phyloP scores from a whole-genome alignment of 2,113 vertebrate species.

The Paramisgurnus dabryanus region DNA sequence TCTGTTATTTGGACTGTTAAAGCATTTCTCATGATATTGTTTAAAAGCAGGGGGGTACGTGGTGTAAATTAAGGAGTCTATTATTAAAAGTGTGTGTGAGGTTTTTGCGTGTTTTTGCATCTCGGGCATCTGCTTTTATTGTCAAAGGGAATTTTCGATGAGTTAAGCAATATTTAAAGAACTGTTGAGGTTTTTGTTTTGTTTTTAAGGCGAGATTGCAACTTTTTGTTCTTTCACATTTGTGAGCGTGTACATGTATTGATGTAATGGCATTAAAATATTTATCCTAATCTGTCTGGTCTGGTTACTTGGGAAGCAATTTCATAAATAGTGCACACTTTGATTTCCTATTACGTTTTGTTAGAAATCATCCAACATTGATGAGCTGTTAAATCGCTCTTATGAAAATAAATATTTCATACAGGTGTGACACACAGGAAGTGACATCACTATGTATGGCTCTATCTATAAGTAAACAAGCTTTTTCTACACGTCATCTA shows the following conservation, averaged over 20 bases:
- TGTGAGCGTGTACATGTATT: constrained; percentile 62
- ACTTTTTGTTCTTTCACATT: constrained; percentile 55
- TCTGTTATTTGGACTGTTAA: constrained; percentile 47
- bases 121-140: constrained; percentile 52
- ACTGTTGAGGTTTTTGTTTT: constrained; percentile 55
- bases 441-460: too few species aligned
- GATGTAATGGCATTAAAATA: constrained; percentile 70
- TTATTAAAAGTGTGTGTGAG: constrained; percentile 37
- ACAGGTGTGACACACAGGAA: too few species aligned
- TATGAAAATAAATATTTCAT: too few species aligned
- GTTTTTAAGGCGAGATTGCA: constrained; percentile 29
- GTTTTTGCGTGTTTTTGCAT: constrained; percentile 19
- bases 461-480: too few species aligned
- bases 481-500: too few species aligned
- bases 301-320: constrained; percentile 11
- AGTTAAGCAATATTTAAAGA: constrained; percentile 62
- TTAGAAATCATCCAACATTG: too few species aligned
- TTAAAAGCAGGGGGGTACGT: constrained; percentile 33
- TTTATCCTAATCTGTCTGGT: constrained; percentile 58
- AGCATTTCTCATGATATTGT: constrained; percentile 34
- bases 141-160: constrained; percentile 53
- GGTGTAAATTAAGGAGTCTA: constrained; percentile 34
- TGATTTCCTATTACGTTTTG: neutral
- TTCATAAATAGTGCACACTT: neutral
- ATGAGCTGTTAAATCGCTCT: too few species aligned